A percentile compares a stretch with the other conserved stretches of the same genome.
phyloP scores from a whole-genome alignment of 2,888 invertebrate genomes.

The Carterocephalus palaemon region DNA sequence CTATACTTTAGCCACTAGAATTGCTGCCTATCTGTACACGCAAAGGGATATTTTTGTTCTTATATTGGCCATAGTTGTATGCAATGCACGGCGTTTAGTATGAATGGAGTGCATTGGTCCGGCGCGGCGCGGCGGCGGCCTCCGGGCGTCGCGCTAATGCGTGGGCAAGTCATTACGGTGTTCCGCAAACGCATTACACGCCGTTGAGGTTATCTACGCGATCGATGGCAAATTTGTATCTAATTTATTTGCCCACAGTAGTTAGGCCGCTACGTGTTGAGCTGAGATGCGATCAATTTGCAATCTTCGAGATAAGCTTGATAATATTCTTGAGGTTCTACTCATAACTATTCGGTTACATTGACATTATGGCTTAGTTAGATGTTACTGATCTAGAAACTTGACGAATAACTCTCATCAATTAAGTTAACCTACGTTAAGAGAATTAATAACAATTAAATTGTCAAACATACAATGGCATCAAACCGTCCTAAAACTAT shows the following conservation, averaged over 20 bases:
- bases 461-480: too few species aligned
- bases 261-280: too few species aligned
- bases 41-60: constrained; percentile 2
- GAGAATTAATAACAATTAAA: too few species aligned
- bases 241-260: constrained; percentile 16
- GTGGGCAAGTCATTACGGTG: constrained; percentile 24
- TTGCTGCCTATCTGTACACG: background rate
- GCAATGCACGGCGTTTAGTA: background rate
- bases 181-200: constrained; percentile 13
- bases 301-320: too few species aligned
- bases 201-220: constrained; percentile 14
- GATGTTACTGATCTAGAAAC: background rate
- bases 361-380: too few species aligned
- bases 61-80: background rate
- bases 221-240: constrained; percentile 19
- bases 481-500: too few species aligned
- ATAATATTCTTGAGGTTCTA: too few species aligned
- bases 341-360: too few species aligned
- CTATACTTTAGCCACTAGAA: constrained; percentile 6
- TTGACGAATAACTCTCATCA: too few species aligned
- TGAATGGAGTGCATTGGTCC: background rate
- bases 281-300: constrained; percentile 14
- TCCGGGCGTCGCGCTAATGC: constrained; percentile 21
- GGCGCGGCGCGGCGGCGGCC: background rate
- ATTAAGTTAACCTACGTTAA: too few species aligned